Evolutionary conservation across 2,888 invertebrate genomes (phyloP), one percentile per base, ranked within the genome.

Genomic region (Pogonocherus hispidulus): DNA sequence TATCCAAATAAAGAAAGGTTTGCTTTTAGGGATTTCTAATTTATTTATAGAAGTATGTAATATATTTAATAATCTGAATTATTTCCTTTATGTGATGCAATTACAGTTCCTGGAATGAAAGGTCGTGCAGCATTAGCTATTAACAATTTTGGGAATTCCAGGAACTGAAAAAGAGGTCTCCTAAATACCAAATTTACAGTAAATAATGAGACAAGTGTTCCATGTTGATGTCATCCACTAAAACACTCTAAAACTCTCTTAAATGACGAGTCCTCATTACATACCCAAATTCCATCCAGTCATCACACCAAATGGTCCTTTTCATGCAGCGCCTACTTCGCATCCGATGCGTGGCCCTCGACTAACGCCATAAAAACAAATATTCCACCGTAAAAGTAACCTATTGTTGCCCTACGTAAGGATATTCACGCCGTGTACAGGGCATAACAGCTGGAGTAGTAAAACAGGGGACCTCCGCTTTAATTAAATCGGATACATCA

Each of bases 401-500:
- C 55, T 55, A 62, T 54, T 52, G 52, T 52, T 32, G 52, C 32
- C 27, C 27, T 18, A 32, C 52, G 52, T 52, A 52, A 47, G 54
- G 62, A 47, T 71, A 73, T 73, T 70, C 71, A 69, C 68, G 63
- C 57, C 67, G 46, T 71, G 73, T 71, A 66, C 44, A 51, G 67
- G 44, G 54, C 55, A 69, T 68, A 72, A 74, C 77, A 77, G 75
- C 73, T 77, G 77, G 72, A 60, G 65, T 52, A 67, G 67, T 69
- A 54, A 68, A 67, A 68, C 63, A 54, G 70, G 67, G 70, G 32
- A 41, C 49, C 41, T 9, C 54, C 44, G 47, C 27, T 81, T 82
- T 81, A 82, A 82, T 81, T 82, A 81, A 82, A 82, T 81, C 78
- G 79, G 79, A 78, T 79, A 80, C 78, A 79, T 79, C 75, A 74